Evolutionary conservation across 2,113 vertebrate species (phyloP).

Genomic region (Scopus umbretta): DNA sequence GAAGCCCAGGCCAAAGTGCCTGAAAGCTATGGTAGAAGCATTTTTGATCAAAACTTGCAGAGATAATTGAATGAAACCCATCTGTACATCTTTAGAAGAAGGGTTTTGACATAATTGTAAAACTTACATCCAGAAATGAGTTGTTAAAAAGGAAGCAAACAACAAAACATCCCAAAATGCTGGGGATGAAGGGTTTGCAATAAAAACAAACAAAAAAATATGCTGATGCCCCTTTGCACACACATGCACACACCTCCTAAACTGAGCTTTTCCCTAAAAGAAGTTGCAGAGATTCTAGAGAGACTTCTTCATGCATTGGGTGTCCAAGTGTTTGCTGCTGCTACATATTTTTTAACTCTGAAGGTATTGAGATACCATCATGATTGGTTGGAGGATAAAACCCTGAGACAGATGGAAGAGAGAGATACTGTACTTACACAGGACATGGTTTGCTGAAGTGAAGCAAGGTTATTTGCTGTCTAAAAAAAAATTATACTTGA

Average conservation of each 20-base stretch:
- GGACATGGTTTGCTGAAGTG: constrained; percentile 15
- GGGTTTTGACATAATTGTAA: neutral
- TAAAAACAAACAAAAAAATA: neutral
- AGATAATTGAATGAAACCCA: neutral
- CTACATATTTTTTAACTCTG: neutral
- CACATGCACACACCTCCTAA: neutral
- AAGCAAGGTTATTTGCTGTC: constrained; percentile 1
- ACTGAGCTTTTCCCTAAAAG: neutral
- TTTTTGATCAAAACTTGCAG: neutral
- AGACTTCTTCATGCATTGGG: neutral
- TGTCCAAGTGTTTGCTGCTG: neutral
- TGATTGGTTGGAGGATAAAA: neutral
- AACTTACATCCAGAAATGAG: neutral
- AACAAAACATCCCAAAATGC: neutral
- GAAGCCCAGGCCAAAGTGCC: neutral
- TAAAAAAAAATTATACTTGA: constrained; percentile 60
- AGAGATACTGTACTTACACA: neutral
- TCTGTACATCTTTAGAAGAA: neutral
- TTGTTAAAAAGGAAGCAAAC: neutral
- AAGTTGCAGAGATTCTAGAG: neutral
- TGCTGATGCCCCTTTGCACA: neutral
- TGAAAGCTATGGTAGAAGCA: neutral
- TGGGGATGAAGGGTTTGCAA: neutral
- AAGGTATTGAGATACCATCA: neutral
- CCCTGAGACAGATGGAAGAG: neutral